A percentile compares a stretch with the other conserved stretches of the same genome.
These are phyloP conservation scores for Octodonta nipae DNA, from an alignment of 2,888 invertebrate genomes.

Conservation along the genomic window DNA sequence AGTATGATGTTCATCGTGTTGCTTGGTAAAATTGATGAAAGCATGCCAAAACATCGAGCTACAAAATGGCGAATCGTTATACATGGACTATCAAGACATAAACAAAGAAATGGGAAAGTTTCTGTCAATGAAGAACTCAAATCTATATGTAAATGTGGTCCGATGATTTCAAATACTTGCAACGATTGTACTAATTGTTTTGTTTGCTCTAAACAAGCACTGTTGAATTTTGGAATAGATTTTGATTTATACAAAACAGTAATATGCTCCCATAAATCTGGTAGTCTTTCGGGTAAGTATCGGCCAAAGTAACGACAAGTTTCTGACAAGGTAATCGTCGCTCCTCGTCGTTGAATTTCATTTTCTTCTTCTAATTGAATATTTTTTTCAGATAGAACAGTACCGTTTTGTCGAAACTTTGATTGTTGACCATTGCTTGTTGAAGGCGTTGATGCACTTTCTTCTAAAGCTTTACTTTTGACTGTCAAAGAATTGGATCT, in stretches of 20 bases:
- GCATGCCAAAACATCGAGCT: conserved; percentile 67
- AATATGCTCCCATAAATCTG: conserved; percentile 72
- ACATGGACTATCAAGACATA: conserved; percentile 53
- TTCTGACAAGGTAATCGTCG: conserved; percentile 62
- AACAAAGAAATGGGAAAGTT: conserved; percentile 41
- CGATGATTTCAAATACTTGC: conserved; percentile 64
- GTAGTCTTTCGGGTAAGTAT: conserved; percentile 53
- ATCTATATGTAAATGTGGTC: conserved; percentile 48
- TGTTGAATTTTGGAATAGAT: conserved; percentile 23
- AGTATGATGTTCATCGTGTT: conserved; percentile 57
- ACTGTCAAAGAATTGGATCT: too few species aligned
- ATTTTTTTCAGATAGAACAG: too few species aligned
- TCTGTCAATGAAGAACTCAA: conserved; percentile 45
- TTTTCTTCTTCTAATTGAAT: too few species aligned
- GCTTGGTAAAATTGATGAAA: conserved; percentile 55
- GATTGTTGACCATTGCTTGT: too few species aligned
- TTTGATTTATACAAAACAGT: conserved; percentile 29
- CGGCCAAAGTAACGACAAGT: conserved; percentile 57
- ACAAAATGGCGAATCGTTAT: conserved; percentile 75
- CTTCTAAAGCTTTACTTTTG: too few species aligned
- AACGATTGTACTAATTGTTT: conserved; percentile 68
- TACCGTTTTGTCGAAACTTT: too few species aligned
- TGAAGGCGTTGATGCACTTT: too few species aligned
- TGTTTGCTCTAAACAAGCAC: conserved; percentile 36
- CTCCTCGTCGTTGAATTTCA: conserved; percentile 69